Evolutionary conservation across 2,888 invertebrate species (phyloP).

Genomic region (Himalopsyche anomala): DNA sequence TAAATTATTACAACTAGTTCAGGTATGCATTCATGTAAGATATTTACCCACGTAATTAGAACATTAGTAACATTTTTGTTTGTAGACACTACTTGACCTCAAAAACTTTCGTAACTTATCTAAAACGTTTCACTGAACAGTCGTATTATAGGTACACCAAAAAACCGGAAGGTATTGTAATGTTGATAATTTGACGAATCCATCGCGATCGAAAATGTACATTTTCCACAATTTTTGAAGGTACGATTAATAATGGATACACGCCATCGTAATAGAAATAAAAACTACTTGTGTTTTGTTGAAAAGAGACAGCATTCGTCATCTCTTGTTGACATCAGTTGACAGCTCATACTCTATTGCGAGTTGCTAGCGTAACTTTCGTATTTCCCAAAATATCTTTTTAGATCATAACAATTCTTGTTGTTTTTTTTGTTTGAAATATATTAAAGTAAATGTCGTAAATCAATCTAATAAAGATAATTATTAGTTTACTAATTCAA

Average conservation of each 20-base stretch:
- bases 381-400: not conserved
- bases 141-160: constrained; percentile 44
- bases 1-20: constrained; percentile 58
- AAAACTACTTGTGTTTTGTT: constrained; percentile 59
- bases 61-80: constrained; percentile 61
- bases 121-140: constrained; percentile 54
- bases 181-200: constrained; percentile 52
- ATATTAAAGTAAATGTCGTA: not conserved
- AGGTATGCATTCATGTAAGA: constrained; percentile 56
- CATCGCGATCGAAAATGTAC: constrained; percentile 49
- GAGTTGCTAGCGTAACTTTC: not conserved
- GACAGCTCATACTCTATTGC: constrained; percentile 53
- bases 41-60: constrained; percentile 63
- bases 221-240: constrained; percentile 51
- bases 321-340: constrained; percentile 63
- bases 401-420: not conserved
- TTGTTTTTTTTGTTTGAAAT: not conserved
- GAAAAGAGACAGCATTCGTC: constrained; percentile 63
- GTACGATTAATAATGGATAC: constrained; percentile 46
- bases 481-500: too few species aligned
- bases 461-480: too few species aligned
- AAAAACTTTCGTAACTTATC: constrained; percentile 60
- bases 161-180: constrained; percentile 33
- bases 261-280: constrained; percentile 58
- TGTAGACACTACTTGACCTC: constrained; percentile 60